These are phyloP conservation scores for Corella eumyota DNA, from an alignment of 23 tunicate genomes.

Conservation along the genomic window DNA sequence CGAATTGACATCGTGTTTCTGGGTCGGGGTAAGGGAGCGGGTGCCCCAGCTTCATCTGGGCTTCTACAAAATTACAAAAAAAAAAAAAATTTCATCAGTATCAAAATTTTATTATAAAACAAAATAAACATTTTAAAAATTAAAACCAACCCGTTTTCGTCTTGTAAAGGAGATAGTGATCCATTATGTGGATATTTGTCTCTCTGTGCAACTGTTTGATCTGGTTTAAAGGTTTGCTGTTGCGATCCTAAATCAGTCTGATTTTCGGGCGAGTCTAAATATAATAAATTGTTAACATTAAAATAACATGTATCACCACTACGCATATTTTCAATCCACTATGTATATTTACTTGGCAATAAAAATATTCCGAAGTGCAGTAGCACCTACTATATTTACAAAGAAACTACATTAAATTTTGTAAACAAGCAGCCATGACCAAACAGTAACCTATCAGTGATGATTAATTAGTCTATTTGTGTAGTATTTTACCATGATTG, in stretches of 20 bases:
- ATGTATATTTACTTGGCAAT: too few species aligned
- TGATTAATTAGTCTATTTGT: too few species aligned
- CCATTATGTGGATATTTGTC: constrained; percentile 8
- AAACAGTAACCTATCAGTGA: too few species aligned
- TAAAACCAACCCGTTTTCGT: constrained; percentile 31
- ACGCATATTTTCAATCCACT: too few species aligned
- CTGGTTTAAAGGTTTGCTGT: constrained; percentile 65
- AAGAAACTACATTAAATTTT: too few species aligned
- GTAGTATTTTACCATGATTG: constrained; percentile 90
- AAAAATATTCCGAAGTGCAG: too few species aligned
- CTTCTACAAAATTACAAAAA: not conserved
- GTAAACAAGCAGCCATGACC: too few species aligned
- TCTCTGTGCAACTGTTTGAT: constrained; percentile 18
- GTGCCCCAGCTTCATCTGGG: constrained; percentile 25
- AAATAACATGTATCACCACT: not conserved
- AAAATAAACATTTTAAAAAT: not conserved
- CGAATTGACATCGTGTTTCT: constrained; percentile 25
- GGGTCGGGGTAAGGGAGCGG: constrained; percentile 49
- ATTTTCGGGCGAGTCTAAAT: constrained; percentile 16
- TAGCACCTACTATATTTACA: too few species aligned
- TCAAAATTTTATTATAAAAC: not conserved
- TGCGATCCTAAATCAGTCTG: constrained; percentile 44
- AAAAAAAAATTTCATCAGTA: not conserved
- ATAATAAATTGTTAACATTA: not conserved
- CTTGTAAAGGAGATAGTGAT: constrained; percentile 4